phyloP scores from a whole-genome alignment of 2,113 vertebrate genomes.

The Pristiophorus japonicus region DNA sequence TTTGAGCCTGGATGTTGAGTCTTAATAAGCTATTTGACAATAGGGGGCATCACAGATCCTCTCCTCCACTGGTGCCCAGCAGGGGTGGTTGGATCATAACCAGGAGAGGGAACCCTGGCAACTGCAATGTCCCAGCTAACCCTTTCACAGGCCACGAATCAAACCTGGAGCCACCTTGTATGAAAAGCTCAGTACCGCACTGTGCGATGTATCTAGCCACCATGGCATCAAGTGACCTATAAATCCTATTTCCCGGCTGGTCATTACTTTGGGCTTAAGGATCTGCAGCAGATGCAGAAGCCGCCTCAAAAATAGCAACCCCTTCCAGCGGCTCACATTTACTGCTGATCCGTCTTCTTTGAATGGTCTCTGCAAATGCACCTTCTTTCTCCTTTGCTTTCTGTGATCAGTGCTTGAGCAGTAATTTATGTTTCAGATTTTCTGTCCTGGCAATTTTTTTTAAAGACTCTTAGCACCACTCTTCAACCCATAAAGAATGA shows the following conservation, averaged over 20 bases:
- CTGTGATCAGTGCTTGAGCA: neutral
- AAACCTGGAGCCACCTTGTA: neutral
- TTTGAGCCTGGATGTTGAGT: neutral
- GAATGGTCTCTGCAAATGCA: constrained; percentile 9
- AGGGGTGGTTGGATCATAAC: neutral
- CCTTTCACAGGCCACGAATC: neutral
- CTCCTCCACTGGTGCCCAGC: neutral
- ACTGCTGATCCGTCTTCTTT: neutral
- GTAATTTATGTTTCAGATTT: constrained; percentile 26
- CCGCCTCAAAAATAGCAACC: neutral
- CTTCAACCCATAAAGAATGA: constrained; percentile 21
- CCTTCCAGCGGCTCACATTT: neutral
- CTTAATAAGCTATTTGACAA: neutral
- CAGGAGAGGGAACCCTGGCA: neutral
- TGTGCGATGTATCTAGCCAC: neutral
- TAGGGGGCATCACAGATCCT: neutral
- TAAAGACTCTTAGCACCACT: constrained; percentile 17
- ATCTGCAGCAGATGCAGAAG: constrained; percentile 16
- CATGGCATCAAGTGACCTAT: constrained; percentile 18
- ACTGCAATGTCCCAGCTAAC: neutral
- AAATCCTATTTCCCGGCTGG: constrained; percentile 23
- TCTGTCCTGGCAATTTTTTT: constrained; percentile 11
- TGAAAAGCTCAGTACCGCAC: neutral
- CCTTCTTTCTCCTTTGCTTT: constrained; percentile 13
- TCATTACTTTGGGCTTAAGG: constrained; percentile 1